Conservation (phyloP, 2,888 invertebrate species). For the Ormia ochracea region DNA sequence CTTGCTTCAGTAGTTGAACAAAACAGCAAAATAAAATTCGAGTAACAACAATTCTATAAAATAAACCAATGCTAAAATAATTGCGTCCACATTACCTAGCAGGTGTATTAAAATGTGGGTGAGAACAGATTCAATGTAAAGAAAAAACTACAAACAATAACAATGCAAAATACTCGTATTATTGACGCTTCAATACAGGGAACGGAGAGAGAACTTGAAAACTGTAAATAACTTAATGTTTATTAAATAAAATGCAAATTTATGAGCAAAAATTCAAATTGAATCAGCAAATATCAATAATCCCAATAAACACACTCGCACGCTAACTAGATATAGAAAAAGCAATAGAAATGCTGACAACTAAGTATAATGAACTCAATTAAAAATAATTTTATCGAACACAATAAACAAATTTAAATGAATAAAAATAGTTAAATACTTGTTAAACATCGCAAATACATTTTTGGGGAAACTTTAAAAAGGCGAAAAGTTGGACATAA, state of each 20-base stretch:
- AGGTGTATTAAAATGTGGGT: constrained; percentile 52
- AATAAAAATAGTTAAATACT: constrained; percentile 29
- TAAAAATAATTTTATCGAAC: constrained; percentile 9
- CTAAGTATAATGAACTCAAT: constrained; percentile 47
- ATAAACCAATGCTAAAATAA: too few species aligned
- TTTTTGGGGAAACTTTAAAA: not conserved
- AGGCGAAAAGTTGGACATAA: constrained; percentile 1
- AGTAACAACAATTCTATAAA: not conserved
- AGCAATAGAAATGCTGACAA: not conserved
- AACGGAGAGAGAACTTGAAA: not conserved
- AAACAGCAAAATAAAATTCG: not conserved
- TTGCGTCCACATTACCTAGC: constrained; percentile 39
- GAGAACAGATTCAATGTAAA: not conserved
- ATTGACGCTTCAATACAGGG: not conserved
- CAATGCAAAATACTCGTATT: not conserved
- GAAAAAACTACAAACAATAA: not conserved
- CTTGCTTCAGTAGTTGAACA: not conserved
- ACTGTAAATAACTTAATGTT: constrained; percentile 50
- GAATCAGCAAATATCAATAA: constrained; percentile 17
- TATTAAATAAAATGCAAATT: constrained; percentile 27
- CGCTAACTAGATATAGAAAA: not conserved
- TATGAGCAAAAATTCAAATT: constrained; percentile 53
- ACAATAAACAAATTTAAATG: not conserved
- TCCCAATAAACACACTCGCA: not conserved
- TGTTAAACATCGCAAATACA: not conserved